Conservation (phyloP, 1,140 invertebrate genomes). For the Chrysopa pallens region DNA sequence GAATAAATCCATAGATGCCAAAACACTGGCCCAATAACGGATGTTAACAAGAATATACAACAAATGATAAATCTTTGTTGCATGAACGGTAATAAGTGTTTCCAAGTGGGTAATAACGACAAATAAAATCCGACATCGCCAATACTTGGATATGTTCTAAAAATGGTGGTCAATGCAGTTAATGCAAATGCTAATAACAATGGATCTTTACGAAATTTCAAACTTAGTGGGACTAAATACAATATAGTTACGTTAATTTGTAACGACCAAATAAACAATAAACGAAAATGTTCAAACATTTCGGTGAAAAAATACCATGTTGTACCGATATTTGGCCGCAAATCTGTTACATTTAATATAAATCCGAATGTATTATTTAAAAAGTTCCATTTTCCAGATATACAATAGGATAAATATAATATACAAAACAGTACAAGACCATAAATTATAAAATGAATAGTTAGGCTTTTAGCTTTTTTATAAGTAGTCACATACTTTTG, state of each 20-base stretch:
- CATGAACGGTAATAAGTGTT: slow-evolving; percentile 81
- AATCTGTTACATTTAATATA: slow-evolving; percentile 71
- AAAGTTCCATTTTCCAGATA: slow-evolving; percentile 50
- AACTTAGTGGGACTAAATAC: slow-evolving; percentile 66
- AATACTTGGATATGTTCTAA: slow-evolving; percentile 92
- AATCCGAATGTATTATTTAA: slow-evolving; percentile 65
- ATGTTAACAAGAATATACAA: slow-evolving; percentile 74
- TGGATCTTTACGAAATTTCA: slow-evolving; percentile 74
- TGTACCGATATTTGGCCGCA: slow-evolving; percentile 91
- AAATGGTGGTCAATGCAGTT: slow-evolving; percentile 72
- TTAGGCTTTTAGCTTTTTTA: slow-evolving; percentile 7
- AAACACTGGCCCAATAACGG: slow-evolving; percentile 80
- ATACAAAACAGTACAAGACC: slow-evolving; percentile 20
- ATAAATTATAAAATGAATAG: slow-evolving; percentile 5
- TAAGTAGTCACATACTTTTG: slow-evolving; percentile 13
- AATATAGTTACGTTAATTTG: slow-evolving; percentile 87
- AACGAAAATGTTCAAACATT: slow-evolving; percentile 97
- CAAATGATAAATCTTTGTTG: slow-evolving; percentile 84
- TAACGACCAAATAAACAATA: slow-evolving; percentile 89
- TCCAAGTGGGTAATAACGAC: slow-evolving; percentile 79
- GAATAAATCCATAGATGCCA: slow-evolving; percentile 98
- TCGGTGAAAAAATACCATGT: slow-evolving; percentile 99
- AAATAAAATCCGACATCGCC: slow-evolving; percentile 90
- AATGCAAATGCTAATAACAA: slow-evolving; percentile 71
- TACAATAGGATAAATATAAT: slow-evolving; percentile 22